Conservation (phyloP, 2,888 invertebrate genomes). For the Suillia variegata region DNA sequence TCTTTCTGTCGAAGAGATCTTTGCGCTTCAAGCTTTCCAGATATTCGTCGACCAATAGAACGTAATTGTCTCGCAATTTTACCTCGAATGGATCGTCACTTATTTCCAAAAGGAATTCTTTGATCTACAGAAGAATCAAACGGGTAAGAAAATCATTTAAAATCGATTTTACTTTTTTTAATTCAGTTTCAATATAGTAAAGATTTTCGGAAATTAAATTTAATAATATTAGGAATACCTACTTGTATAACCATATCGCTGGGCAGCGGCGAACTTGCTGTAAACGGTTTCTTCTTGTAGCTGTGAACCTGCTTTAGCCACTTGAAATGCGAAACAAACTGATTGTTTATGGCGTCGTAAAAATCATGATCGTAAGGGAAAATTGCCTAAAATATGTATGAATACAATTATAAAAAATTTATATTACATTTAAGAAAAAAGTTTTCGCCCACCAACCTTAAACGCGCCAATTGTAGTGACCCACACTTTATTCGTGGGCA, state of each 20-base stretch:
- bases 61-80: constrained; percentile 92
- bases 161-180: too few relatives aligned
- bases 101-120: constrained; percentile 88
- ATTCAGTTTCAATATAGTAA: too few relatives aligned
- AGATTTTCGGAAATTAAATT: background rate
- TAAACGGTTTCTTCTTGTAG: constrained; percentile 72
- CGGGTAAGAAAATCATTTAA: background rate
- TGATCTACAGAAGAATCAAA: constrained; percentile 70
- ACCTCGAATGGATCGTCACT: constrained; percentile 99
- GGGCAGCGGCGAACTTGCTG: constrained; percentile 74
- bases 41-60: constrained; percentile 92
- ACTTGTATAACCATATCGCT: constrained; percentile 90
- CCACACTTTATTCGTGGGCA: constrained; percentile 74
- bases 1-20: constrained; percentile 87
- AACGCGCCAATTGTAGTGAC: constrained; percentile 57
- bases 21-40: constrained; percentile 89
- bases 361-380: constrained; percentile 90
- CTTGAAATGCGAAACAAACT: constrained; percentile 87
- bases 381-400: constrained; percentile 62
- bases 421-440: too few relatives aligned
- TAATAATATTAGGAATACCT: constrained; percentile 35
- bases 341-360: constrained; percentile 85
- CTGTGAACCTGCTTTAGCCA: constrained; percentile 90
- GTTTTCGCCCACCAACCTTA: too few relatives aligned
- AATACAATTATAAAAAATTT: background rate